Evolutionary conservation across 2,113 vertebrate species (phyloP), one percentile per base, ranked within the genome.

Genomic region (Burhinus oedicnemus): DNA sequence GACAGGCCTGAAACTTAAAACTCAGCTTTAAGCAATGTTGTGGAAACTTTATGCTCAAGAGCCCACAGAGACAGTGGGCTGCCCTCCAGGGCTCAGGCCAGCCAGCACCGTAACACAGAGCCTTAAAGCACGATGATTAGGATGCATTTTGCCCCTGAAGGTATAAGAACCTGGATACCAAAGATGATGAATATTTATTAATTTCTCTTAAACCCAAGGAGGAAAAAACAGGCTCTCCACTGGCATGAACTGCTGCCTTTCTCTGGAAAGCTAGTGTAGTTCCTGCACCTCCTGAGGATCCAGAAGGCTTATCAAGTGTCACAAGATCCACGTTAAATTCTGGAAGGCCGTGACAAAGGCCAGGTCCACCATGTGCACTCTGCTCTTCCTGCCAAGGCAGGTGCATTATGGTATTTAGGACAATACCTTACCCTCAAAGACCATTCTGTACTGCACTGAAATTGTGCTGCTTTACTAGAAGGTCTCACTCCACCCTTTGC

Each of bases 401-500:
- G 38, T 74, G 70, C 77, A 42, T 26, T 38, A 23, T 20, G 38
- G 34, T 58, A 70, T 60, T 87, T 79, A 55, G 54, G 70, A 69
- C 81, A 91, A 44, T 25, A 88, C 30, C 44, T 68, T 30, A 40
- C 54, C 51, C 78, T 83, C 54, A 36, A 72, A 95, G 84, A 77
- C 75, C 44, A 20, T 58, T 86, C 84, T 51, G 70, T 18, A 30
- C 52, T 12, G 23, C 2, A 2, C 71, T 70, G 87, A 72, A 95
- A 91, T 47, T 51, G 58, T 72, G 87, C 89, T 90, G 87, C 82
- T 86, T 80, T 60, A 77, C 82, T 80, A 83, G 92, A 77, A 93
- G 89, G 89, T 90, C 93, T 94, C 32, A 8, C 71, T 90, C 84
- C 82, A 91, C 62, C 81, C 82, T 88, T 51, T 85, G 87, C 89